Percentiles rank a stretch among this genome's conserved stretches.
Conservation (phyloP, 2,888 invertebrate genomes). For the Andrena camellia region DNA sequence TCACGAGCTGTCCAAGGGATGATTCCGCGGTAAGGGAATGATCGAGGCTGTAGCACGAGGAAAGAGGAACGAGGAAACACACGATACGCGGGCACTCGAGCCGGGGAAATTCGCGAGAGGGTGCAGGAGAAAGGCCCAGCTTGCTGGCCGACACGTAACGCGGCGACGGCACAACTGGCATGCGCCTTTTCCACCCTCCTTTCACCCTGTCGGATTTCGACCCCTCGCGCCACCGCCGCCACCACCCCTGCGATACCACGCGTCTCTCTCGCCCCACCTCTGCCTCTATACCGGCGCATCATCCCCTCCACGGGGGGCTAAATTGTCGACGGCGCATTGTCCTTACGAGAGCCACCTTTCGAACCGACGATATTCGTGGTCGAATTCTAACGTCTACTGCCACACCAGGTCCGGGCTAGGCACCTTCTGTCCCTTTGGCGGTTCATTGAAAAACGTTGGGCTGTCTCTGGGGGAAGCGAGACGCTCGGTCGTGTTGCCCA, state of each 20-base stretch:
- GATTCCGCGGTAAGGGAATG: not conserved
- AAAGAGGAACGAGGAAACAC: not conserved
- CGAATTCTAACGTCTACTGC: too few relatives aligned
- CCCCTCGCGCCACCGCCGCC: constrained; percentile 23
- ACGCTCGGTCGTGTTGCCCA: too few relatives aligned
- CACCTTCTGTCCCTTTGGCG: too few relatives aligned
- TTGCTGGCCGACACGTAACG: constrained; percentile 75
- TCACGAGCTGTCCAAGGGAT: not conserved
- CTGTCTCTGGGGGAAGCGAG: too few relatives aligned
- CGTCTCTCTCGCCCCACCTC: constrained; percentile 29
- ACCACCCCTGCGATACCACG: constrained; percentile 19
- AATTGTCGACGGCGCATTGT: constrained; percentile 66
- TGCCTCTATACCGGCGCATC: constrained; percentile 2
- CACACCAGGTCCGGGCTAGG: too few relatives aligned
- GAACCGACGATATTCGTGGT: not conserved
- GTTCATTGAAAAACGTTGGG: too few relatives aligned
- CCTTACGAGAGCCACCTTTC: constrained; percentile 42
- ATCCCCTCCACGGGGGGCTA: constrained; percentile 35
- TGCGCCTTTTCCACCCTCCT: constrained; percentile 72
- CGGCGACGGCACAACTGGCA: constrained; percentile 81
- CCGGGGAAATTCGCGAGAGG: constrained; percentile 12
- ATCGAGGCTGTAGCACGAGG: not conserved
- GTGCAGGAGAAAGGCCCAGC: constrained; percentile 33
- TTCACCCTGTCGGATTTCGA: constrained; percentile 55
- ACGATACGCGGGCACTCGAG: not conserved